phyloP scores from a whole-genome alignment of 2,797 vertebrate genomes.

The Tokudaia muenninki region DNA sequence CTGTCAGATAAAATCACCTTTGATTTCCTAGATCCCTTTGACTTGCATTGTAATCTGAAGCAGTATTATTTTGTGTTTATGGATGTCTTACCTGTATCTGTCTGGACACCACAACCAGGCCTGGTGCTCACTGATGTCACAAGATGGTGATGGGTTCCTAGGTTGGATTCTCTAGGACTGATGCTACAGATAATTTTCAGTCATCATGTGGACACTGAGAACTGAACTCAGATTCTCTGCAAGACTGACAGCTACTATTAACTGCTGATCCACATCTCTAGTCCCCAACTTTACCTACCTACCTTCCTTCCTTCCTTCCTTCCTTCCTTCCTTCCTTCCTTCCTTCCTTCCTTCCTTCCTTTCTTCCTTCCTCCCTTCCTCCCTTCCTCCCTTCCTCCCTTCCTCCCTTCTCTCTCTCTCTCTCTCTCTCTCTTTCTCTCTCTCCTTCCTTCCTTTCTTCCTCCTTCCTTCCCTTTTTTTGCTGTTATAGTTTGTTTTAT shows the following conservation, averaged over 20 bases:
- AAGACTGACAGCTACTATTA: not conserved
- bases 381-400: no score
- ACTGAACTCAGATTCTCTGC: not conserved
- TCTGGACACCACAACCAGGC: not conserved
- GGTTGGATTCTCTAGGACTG: not conserved
- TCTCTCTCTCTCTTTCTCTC: no score
- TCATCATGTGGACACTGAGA: not conserved
- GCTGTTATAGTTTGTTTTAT: not conserved
- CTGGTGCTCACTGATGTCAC: not conserved
- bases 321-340: accelerated
- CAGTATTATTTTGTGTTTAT: not conserved
- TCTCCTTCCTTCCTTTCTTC: no score
- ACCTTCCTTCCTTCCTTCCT: accelerated
- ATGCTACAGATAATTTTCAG: not conserved
- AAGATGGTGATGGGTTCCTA: not conserved
- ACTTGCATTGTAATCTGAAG: not conserved
- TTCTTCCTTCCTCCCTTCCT: no score
- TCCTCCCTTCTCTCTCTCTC: no score
- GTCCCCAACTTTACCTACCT: accelerated
- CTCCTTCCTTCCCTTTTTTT: no score
- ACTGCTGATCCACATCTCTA: not conserved
- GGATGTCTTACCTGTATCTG: not conserved
- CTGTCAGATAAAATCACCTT: not conserved
- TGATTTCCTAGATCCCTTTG: not conserved
- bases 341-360: no score